Conservation (phyloP, 2,797 vertebrate species). For the Gobio occitaniae region DNA sequence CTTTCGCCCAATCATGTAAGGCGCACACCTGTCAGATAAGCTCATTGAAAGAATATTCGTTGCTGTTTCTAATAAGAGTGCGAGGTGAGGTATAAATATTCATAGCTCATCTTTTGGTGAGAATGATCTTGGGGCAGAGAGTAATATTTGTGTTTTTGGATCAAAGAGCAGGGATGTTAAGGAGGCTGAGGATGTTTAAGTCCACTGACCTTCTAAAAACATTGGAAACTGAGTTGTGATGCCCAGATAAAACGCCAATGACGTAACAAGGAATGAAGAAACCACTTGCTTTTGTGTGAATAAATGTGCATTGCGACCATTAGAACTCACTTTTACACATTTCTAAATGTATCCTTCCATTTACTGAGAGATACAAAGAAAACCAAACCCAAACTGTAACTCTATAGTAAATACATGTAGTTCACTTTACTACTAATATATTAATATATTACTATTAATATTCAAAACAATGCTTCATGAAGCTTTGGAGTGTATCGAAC, state of each 20-base stretch:
- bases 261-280: neutral
- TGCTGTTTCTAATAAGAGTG: slow-evolving; percentile 47
- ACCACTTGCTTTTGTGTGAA: neutral
- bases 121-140: slow-evolving; percentile 17
- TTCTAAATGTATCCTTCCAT: neutral
- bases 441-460: neutral
- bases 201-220: slow-evolving; percentile 11
- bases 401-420: neutral
- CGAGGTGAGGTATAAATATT: slow-evolving; percentile 49
- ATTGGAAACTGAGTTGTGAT: neutral
- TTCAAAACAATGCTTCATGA: neutral
- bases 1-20: slow-evolving; percentile 48
- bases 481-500: too few relatives aligned
- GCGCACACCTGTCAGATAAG: slow-evolving; percentile 47
- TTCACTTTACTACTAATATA: too few relatives aligned
- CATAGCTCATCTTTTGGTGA: slow-evolving; percentile 25
- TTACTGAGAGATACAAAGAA: neutral
- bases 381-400: too few relatives aligned
- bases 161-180: neutral
- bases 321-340: neutral
- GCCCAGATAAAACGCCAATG: neutral
- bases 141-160: slow-evolving; percentile 46
- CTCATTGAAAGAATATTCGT: slow-evolving; percentile 48
- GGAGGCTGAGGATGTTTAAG: slow-evolving; percentile 1
- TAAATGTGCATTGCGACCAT: neutral